Evolutionary conservation across 2,113 vertebrate species (phyloP).

Genomic region (Pelmatolapia mariae): DNA sequence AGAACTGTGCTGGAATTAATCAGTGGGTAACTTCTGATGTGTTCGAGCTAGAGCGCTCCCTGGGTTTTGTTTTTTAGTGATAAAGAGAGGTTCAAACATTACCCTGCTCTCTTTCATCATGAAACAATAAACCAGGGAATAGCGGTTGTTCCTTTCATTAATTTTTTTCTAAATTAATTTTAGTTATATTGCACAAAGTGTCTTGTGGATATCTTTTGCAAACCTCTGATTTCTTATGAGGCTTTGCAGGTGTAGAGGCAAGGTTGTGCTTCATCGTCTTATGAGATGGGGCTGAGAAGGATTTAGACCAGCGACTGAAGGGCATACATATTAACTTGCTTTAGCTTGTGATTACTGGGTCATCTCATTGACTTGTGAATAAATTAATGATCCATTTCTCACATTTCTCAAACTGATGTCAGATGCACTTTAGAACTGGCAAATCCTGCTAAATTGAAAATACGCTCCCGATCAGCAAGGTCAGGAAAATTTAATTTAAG

Average conservation of each 20-base stretch:
- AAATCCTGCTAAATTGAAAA: not conserved
- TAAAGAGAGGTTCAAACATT: not conserved
- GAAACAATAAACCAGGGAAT: not conserved
- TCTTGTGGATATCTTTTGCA: not conserved
- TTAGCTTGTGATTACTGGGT: not conserved
- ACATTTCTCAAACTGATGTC: not conserved
- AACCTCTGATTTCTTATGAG: not conserved
- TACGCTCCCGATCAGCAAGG: not conserved
- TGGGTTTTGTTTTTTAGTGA: not conserved
- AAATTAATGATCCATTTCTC: not conserved
- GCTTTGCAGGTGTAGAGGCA: not conserved
- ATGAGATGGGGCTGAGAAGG: not conserved
- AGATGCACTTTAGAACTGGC: not conserved
- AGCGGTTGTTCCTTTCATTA: not conserved
- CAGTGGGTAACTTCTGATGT: not conserved
- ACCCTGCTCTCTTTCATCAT: not conserved
- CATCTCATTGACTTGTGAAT: not conserved
- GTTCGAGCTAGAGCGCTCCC: not conserved
- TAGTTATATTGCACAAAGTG: not conserved
- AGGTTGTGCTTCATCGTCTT: not conserved
- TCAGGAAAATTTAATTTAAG: not conserved
- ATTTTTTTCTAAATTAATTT: not conserved
- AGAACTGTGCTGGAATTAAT: not conserved
- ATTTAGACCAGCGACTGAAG: not conserved
- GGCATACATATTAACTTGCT: not conserved